Evolutionary conservation across 2,888 invertebrate genomes (phyloP).

Genomic region (Platynereis dumerilii): DNA sequence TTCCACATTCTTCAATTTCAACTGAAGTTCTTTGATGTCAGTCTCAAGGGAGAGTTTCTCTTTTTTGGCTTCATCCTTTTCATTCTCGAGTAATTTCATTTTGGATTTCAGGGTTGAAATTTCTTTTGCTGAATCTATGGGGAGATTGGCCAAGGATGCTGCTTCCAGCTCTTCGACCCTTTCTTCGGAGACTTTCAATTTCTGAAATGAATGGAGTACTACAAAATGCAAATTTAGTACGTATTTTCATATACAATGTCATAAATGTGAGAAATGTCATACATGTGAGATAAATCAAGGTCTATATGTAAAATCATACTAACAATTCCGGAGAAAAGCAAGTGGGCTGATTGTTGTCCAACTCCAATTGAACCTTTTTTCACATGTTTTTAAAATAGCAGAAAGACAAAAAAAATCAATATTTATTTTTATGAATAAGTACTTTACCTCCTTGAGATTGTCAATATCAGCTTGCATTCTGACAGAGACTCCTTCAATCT

Average conservation of each 20-base stretch:
- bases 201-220: conserved; percentile 10
- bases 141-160: conserved; percentile 49
- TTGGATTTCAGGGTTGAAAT: conserved; percentile 52
- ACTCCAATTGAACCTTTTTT: too few species aligned
- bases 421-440: too few species aligned
- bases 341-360: too few species aligned
- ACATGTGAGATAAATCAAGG: too few species aligned
- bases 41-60: conserved; percentile 38
- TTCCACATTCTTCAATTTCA: conserved; percentile 44
- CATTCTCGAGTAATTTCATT: conserved; percentile 31
- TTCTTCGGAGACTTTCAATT: conserved; percentile 37
- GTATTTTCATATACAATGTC: too few species aligned
- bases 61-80: conserved; percentile 7
- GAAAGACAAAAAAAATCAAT: too few species aligned
- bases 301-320: too few species aligned
- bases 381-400: too few species aligned
- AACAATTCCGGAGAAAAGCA: too few species aligned
- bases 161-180: conserved; percentile 48
- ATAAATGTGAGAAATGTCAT: too few species aligned
- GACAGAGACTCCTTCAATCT: conserved; percentile 39
- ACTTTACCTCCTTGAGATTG: conserved; percentile 28
- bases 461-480: conserved; percentile 44
- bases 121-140: conserved; percentile 53
- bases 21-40: conserved; percentile 46
- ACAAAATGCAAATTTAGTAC: too few species aligned